Evolutionary conservation across 2,888 invertebrate genomes (phyloP).

Genomic region (Caenorhabditis japonica): DNA sequence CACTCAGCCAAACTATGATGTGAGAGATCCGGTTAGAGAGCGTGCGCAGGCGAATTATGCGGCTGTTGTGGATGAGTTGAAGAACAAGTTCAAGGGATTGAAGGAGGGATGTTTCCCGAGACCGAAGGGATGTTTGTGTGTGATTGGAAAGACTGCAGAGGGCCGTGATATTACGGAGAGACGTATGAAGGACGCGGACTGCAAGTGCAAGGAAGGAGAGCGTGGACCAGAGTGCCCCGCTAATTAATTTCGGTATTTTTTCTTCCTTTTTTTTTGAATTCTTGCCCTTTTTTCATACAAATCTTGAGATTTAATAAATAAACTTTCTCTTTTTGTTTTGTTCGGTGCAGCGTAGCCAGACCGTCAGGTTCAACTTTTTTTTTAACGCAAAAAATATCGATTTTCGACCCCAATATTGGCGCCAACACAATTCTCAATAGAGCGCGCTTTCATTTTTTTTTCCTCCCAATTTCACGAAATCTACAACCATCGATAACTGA

Average conservation of each 20-base stretch:
- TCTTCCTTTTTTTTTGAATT: too few relatives aligned
- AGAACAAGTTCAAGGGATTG: slow-evolving; percentile 75
- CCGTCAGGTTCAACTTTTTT: too few relatives aligned
- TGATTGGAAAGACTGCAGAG: slow-evolving; percentile 73
- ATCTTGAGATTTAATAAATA: too few relatives aligned
- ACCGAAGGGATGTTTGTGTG: slow-evolving; percentile 75
- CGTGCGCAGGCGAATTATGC: slow-evolving; percentile 74
- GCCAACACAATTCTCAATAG: too few relatives aligned
- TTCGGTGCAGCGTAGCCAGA: too few relatives aligned
- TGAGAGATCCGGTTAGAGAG: slow-evolving; percentile 68
- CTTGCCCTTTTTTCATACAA: too few relatives aligned
- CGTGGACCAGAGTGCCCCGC: slow-evolving; percentile 64
- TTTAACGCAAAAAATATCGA: too few relatives aligned
- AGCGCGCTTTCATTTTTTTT: too few relatives aligned
- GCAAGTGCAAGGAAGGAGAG: slow-evolving; percentile 64
- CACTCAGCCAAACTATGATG: slow-evolving; percentile 52
- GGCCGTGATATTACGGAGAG: slow-evolving; percentile 76
- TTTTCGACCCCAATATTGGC: too few relatives aligned
- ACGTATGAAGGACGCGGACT: slow-evolving; percentile 75
- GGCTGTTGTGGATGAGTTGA: slow-evolving; percentile 74
- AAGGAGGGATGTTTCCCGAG: slow-evolving; percentile 75
- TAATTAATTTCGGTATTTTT: slow-evolving; percentile 29
- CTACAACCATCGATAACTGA: too few relatives aligned
- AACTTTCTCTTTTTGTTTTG: too few relatives aligned
- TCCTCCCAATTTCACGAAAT: too few relatives aligned